These are phyloP conservation scores for Chanos chanos DNA, from an alignment of 2,797 vertebrate genomes.

Conservation along the genomic window DNA sequence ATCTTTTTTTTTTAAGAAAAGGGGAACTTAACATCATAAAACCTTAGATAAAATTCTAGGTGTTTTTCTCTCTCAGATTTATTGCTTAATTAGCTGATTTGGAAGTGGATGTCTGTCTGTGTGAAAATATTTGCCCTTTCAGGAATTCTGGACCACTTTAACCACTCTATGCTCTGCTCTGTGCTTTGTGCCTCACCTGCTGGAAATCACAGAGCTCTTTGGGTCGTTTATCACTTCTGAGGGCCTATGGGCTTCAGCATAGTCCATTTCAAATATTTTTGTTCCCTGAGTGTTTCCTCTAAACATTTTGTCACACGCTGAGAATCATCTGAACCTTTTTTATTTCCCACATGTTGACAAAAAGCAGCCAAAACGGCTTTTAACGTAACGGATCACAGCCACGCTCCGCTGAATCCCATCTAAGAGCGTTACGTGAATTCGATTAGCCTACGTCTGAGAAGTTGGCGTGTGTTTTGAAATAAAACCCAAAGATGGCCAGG, in stretches of 20 bases:
- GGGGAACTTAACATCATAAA: constrained; percentile 55
- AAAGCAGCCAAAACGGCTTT: constrained; percentile 54
- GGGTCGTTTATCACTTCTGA: constrained; percentile 20
- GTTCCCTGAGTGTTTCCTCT: constrained; percentile 30
- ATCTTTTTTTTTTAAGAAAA: constrained; percentile 49
- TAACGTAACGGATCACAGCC: constrained; percentile 39
- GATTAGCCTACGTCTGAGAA: too few species aligned
- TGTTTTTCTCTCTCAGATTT: constrained; percentile 20
- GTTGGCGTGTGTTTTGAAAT: constrained; percentile 9
- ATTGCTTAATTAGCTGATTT: constrained; percentile 15
- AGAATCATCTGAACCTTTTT: constrained; percentile 15
- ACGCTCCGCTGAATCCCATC: too few species aligned
- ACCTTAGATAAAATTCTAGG: constrained; percentile 27
- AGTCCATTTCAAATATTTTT: constrained; percentile 43
- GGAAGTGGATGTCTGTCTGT: constrained; percentile 22
- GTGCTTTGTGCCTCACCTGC: constrained; percentile 27
- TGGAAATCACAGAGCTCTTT: constrained; percentile 35
- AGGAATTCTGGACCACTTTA: too few species aligned
- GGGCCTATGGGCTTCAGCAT: constrained; percentile 13
- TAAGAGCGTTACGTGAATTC: too few species aligned
- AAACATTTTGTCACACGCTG: constrained; percentile 36
- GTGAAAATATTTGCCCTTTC: constrained; percentile 9
- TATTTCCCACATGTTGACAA: constrained; percentile 37
- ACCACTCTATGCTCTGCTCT: constrained; percentile 12
- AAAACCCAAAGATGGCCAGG: not conserved